Evolutionary conservation across 2,888 invertebrate genomes (phyloP), one percentile per base, ranked within the genome.

Genomic region (Trichogramma dendrolimi): DNA sequence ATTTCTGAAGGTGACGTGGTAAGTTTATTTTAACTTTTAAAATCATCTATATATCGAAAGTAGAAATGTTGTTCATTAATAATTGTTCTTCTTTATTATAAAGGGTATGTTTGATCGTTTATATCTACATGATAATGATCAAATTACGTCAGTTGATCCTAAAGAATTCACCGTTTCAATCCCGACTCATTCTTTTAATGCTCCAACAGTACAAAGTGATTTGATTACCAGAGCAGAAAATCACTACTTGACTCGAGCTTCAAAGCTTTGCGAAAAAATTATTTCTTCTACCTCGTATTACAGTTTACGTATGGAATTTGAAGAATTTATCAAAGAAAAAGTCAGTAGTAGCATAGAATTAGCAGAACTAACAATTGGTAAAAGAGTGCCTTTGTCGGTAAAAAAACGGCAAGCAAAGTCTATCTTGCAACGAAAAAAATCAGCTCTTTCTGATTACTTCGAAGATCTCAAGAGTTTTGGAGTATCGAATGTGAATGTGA

Each of bases 391-490:
- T 0, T 87, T 89, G 72, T 83, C 85, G 0, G 90, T 91, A 71
- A 92, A 92, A 75, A 88, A 87, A 65, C 86, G 91, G 0, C 87
- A 88, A 76, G 90, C 89, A 0, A 92, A 92, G 73, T 87, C 87
- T 75, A 88, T 93, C 56, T 82, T 94, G 4, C 90, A 91, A 71
- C 90, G 91, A 72, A 96, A 95, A 77, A 87, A 91, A 42, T 89
- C 92, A 80, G 88, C 90, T 0, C 79, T 97, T 1, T 86, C 92
- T 0, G 94, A 95, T 78, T 82, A 96, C 51, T 96, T 96, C 77
- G 92, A 91, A 75, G 83, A 84, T 39, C 80, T 98, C 0, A 78
- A 85, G 0, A 85, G 84, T 62, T 82, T 91, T 67, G 94, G 95
- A 0, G 76, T 96, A 2, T 94, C 91, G 50, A 93, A 91, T 73